Percentiles rank a stretch among this genome's conserved stretches.
phyloP scores from a whole-genome alignment of 2,797 vertebrate genomes.

The Sus cebifrons region DNA sequence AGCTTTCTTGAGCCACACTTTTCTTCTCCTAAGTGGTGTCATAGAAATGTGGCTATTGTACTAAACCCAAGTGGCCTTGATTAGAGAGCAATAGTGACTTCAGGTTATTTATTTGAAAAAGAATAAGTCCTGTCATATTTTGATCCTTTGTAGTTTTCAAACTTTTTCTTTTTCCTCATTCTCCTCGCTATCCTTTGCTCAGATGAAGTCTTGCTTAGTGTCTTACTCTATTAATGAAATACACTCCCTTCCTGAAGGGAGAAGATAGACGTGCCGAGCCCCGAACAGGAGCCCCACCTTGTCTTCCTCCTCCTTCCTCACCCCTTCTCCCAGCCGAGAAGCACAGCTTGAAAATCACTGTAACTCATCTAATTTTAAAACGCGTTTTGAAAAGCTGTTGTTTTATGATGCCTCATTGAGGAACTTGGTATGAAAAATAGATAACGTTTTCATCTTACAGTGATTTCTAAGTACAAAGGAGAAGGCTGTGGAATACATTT shows the following conservation, averaged over 20 bases:
- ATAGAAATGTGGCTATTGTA: conserved; percentile 14
- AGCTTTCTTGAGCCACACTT: conserved; percentile 39
- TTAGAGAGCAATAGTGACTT: conserved; percentile 21
- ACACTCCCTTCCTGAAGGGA: background rate
- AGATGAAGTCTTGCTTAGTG: background rate
- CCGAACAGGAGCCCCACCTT: background rate
- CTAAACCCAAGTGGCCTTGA: background rate
- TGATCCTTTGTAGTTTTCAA: conserved; percentile 70
- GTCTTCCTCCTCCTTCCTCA: background rate
- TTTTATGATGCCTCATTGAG: conserved; percentile 30
- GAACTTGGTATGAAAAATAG: conserved; percentile 53
- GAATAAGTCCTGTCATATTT: conserved; percentile 58
- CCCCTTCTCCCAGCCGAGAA: background rate
- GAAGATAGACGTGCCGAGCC: background rate
- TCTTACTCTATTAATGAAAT: background rate
- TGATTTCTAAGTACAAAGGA: conserved; percentile 81
- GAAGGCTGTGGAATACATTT: conserved; percentile 68
- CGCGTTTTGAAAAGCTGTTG: background rate
- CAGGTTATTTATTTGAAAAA: conserved; percentile 59
- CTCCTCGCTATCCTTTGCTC: conserved; percentile 43
- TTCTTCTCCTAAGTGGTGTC: conserved; percentile 42
- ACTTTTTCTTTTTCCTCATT: conserved; percentile 69
- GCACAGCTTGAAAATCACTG: background rate
- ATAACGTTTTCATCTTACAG: conserved; percentile 18
- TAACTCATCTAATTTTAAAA: conserved; percentile 43